Percentiles rank a stretch among this genome's conserved stretches.
phyloP scores from a whole-genome alignment of 2,113 vertebrate genomes.

The Oreochromis spilurus region DNA sequence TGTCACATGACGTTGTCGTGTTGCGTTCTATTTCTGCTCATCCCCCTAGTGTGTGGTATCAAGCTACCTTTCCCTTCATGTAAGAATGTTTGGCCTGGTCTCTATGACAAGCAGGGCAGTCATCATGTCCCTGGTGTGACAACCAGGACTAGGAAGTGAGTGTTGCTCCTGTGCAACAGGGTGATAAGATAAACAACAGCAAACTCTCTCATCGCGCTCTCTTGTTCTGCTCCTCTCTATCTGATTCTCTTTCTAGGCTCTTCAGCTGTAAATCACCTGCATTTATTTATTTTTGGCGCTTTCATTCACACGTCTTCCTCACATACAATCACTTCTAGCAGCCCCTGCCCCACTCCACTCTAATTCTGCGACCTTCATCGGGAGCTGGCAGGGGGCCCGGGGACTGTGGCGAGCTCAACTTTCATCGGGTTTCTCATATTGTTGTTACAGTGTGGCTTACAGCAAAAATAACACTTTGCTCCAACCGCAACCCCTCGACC shows the following conservation, averaged over 20 bases:
- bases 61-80: not conserved
- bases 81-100: not conserved
- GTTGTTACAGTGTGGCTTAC: constrained; percentile 70
- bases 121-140: constrained; percentile 19
- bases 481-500: constrained; percentile 60
- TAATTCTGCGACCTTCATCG: constrained; percentile 52
- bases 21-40: not conserved
- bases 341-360: not conserved
- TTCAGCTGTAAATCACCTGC: not conserved
- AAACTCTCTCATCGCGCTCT: not conserved
- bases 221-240: not conserved
- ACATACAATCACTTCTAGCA: constrained; percentile 7
- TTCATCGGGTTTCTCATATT: constrained; percentile 63
- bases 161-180: not conserved
- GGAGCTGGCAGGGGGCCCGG: constrained; percentile 47
- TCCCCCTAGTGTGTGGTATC: not conserved
- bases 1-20: not conserved
- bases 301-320: not conserved
- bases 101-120: not conserved
- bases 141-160: constrained; percentile 3
- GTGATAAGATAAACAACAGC: constrained; percentile 1
- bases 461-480: constrained; percentile 70
- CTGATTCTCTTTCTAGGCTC: not conserved
- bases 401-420: constrained; percentile 64
- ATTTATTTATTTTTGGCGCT: not conserved